Base-by-base conservation (phyloP, 2,888 invertebrate species). In the Empis livida region DNA sequence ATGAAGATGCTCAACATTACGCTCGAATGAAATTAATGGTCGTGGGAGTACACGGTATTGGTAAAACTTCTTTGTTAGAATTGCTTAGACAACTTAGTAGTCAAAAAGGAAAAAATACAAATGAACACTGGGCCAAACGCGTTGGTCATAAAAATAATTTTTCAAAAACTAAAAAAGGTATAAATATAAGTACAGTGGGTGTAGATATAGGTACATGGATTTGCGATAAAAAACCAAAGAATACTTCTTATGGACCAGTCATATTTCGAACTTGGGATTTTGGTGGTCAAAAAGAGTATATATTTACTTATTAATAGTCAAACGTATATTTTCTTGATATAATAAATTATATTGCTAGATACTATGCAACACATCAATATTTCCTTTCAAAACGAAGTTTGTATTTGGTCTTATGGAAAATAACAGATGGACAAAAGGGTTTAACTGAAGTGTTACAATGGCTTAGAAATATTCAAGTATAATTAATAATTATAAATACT, bases 181-280 rank as follows among this genome's bases (percentile, higher is more conserved):
- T 79, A 15, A 87, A 86, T 57, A 27, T 27, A 6, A 27, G 23
- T 27, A 27, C 23, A 8, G 23, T 27, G 96, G 96, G 96, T 16
- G 96, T 99, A 20, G 97, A 97, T 69, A 95, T 99, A 55, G 90
- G 92, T 41, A 88, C 92, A 55, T 94, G 96, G 89, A 75, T 86
- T 17, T 92, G 89, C 65, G 94, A 94, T 65, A 88, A 88, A 61
- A 82, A 87, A 62, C 73, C 82, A 9, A 74, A 86, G 20, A 82
- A 88, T 2, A 79, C 79, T 35, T 77, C 79, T 2, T 79, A 82
- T 59, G 89, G 88, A 0, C 84, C 93, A 0, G 85, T 95, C 45
- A 83, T 89, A 23, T 93, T 93, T 70, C 73, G 95, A 46, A 97
- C 97, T 0, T 99, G 97, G 97, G 99, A 99, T 70, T 99, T 99